These are phyloP conservation scores for Canis aureus DNA, from an alignment of 2,113 vertebrate genomes.

Conservation along the genomic window DNA sequence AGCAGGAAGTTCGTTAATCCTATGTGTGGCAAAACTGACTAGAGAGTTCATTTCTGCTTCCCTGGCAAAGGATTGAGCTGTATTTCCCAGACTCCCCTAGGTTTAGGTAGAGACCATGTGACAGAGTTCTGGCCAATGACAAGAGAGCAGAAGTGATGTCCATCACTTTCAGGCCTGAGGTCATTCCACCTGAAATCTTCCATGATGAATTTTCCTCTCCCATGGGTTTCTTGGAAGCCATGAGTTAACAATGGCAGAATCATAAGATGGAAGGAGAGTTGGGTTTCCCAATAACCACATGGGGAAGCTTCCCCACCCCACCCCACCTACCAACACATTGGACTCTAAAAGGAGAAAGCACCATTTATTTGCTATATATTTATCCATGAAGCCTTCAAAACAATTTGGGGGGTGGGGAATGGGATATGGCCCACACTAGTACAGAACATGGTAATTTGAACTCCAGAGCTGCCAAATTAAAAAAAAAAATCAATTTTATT, in stretches of 20 bases:
- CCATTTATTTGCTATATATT: background rate
- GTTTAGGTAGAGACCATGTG: background rate
- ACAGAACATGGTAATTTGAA: background rate
- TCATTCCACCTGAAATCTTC: background rate
- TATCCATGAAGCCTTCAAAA: background rate
- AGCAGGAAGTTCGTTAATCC: background rate
- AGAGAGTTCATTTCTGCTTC: background rate
- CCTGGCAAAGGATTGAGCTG: background rate
- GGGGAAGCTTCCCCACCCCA: background rate
- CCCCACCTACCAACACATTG: background rate
- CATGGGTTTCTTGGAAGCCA: background rate
- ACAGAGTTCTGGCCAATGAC: background rate
- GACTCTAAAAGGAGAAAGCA: background rate
- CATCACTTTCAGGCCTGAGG: background rate
- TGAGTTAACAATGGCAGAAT: background rate
- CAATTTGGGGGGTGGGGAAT: too few relatives aligned
- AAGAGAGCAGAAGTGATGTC: background rate
- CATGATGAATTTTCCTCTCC: background rate
- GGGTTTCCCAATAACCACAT: background rate
- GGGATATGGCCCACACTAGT: background rate
- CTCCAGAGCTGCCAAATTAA: background rate
- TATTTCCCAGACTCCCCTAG: background rate
- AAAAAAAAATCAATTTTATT: background rate
- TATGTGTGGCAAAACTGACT: background rate
- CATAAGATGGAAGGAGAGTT: background rate